Base-by-base conservation (phyloP, 2,113 vertebrate species). In the Notothenia coriiceps region DNA sequence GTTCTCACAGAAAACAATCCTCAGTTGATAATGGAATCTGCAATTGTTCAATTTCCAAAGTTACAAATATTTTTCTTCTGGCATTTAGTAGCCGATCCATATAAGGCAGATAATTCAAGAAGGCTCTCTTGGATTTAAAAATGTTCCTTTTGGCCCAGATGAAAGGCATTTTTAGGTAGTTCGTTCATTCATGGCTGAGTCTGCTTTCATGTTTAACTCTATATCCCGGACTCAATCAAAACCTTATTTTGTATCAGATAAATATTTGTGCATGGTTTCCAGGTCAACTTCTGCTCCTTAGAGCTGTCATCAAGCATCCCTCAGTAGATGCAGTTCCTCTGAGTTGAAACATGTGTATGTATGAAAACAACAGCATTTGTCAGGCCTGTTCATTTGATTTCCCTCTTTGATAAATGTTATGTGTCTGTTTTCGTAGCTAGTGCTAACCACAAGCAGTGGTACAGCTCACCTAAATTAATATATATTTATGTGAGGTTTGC, bases 201-300 rank as follows among this genome's bases (percentile, higher is more conserved):
- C 59, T 76, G 76, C 77, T 87, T 89, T 86, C 79, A 65, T 79
- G 68, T 87, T 82, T 79, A 83, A 83, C 77, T 86, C 71, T 56
- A 74, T 61, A 51, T 77, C 79, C 52, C 65, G 89, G 75, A 88
- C 62, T 77, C 69, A 54, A 74, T 92, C 70, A 82, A 79, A 89
- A 56, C 62, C 51, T 69, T 73, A 70, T 84, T 74, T 47, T 47
- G 61, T 76, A 55, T 89, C 72, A 78, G 78, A 92, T 90, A 89
- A 92, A 89, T 93, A 94, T 91, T 87, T 92, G 77, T 60, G 49
- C 76, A 40, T 68, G 2, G 35, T 90, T 90, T 93, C 78, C 83
- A 90, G 87, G 84, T 91, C 82, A 81, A 69, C 60, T 83, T 74
- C 66, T 83, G 86, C 43, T 86, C 86, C 69, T 69, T 59, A 64